Evolutionary conservation across 1,140 invertebrate genomes (phyloP), one percentile per base, ranked within the genome.

Genomic region (Drosophila sproati): DNA sequence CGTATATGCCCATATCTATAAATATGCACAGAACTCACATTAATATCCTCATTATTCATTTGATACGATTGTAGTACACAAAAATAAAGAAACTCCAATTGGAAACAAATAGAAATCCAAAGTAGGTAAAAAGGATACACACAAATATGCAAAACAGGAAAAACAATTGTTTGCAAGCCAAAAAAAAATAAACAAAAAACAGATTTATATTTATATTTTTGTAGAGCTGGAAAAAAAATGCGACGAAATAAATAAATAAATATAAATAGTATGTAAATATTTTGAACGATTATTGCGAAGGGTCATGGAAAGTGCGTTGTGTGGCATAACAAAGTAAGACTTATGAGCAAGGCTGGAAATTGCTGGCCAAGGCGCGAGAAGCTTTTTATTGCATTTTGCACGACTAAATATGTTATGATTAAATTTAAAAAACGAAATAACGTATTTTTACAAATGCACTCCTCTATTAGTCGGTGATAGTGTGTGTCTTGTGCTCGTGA

Each of bases 1-100:
- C 92, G 61, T 92, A 92, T 12, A 92, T 77, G 34, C 91, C 92
- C 85, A 91, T 91, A 74, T 87, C 91, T 92, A 85, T 32, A 88
- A 88, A 64, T 82, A 54, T 29, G 5, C 4, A 50, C 57, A 69
- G 39, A 35, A 29, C 1, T 29, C 3, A 28, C 4, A 10, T 75
- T 78, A 86, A 41, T 54, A 64, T 5, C 56, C 12, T 12, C 34
- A 50, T 35, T 43, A 10, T 4, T 4, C 2, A 47, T 34, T 35
- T 4, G 6, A 6, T 10, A 5, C 7, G 28, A 28, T 39, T 50
- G 4, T 28, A 39, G 34, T 48, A 73, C 29, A 61, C 20, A 20
- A 20, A 20, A 63, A 63, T 51, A 35, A 31, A 50, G 10, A 39
- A 50, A 45, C 29, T 66, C 52, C 47, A 73, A 57, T 67, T 8